phyloP scores from a whole-genome alignment of 2,797 vertebrate genomes.

The Knipowitschia caucasica region DNA sequence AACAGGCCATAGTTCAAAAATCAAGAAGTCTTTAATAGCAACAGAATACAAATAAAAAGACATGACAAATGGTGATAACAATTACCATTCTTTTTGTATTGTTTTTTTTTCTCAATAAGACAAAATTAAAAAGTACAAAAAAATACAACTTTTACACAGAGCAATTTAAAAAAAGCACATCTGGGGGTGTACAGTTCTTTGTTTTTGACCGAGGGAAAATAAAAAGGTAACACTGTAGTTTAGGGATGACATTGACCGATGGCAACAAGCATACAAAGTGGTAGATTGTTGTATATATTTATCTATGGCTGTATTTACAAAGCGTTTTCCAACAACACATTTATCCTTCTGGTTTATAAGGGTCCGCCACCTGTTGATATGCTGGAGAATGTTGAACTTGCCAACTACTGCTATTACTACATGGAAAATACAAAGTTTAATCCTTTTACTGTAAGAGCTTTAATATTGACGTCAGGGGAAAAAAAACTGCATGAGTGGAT shows the following conservation, averaged over 20 bases:
- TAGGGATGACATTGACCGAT: not conserved
- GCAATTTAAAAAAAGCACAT: constrained; percentile 69
- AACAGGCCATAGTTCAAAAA: constrained; percentile 60
- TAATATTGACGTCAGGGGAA: no score
- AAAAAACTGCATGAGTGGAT: no score
- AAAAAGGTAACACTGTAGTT: constrained; percentile 11
- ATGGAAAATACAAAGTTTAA: no score
- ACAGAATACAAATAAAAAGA: constrained; percentile 65
- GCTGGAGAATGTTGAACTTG: no score
- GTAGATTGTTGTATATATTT: not conserved
- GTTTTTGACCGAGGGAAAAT: constrained; percentile 56
- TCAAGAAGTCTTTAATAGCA: constrained; percentile 72
- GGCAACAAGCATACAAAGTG: not conserved
- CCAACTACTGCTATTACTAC: no score
- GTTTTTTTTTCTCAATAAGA: constrained; percentile 28
- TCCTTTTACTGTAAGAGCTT: no score
- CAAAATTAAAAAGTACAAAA: constrained; percentile 44
- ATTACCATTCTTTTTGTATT: constrained; percentile 24
- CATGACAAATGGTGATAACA: constrained; percentile 64
- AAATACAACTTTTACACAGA: constrained; percentile 58
- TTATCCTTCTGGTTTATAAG: no score
- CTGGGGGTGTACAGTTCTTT: constrained; percentile 53
- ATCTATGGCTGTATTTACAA: no score
- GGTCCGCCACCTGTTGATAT: no score
- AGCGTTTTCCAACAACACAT: no score